These are phyloP conservation scores for Spongilla lacustris DNA, from an alignment of 37 sponge, comb jelly and placozoan species.

Conservation along the genomic window DNA sequence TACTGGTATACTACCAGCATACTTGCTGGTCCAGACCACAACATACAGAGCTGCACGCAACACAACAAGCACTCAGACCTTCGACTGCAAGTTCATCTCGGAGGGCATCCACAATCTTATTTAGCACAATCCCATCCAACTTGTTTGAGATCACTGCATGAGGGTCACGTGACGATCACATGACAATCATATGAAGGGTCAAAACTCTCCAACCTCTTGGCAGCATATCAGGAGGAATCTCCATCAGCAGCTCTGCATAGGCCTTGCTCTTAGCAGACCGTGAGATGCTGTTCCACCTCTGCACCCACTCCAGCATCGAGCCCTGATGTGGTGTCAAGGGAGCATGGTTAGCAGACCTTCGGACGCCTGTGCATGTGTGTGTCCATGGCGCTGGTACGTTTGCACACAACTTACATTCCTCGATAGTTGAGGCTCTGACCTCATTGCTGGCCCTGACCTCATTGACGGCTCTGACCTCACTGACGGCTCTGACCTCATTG, in stretches of 20 bases:
- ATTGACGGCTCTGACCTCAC: not conserved
- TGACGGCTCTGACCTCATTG: not conserved
- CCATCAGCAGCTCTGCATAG: conserved; percentile 54
- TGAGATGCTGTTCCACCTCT: conserved; percentile 64
- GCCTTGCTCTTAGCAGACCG: conserved; percentile 22
- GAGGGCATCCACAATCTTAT: conserved; percentile 47
- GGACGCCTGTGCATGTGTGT: too few relatives aligned
- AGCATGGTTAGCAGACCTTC: not conserved
- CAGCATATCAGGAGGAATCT: conserved; percentile 46
- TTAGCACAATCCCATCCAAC: conserved; percentile 69
- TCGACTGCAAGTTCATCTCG: conserved; percentile 36
- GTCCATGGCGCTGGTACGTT: too few relatives aligned
- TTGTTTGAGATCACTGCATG: conserved; percentile 65
- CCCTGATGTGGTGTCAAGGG: not conserved
- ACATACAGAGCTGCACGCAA: too few relatives aligned
- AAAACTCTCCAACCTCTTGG: conserved; percentile 22
- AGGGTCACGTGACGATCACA: not conserved
- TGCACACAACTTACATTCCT: too few relatives aligned
- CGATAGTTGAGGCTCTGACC: too few relatives aligned
- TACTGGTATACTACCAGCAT: too few relatives aligned
- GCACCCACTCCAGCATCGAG: conserved; percentile 63
- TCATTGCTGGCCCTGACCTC: not conserved
- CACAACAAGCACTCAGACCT: conserved; percentile 15
- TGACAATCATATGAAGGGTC: not conserved
- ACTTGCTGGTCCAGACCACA: too few relatives aligned